A percentile compares a stretch with the other conserved stretches of the same genome.
Conservation (phyloP, 2,797 vertebrate genomes). For the Cuniculus paca region DNA sequence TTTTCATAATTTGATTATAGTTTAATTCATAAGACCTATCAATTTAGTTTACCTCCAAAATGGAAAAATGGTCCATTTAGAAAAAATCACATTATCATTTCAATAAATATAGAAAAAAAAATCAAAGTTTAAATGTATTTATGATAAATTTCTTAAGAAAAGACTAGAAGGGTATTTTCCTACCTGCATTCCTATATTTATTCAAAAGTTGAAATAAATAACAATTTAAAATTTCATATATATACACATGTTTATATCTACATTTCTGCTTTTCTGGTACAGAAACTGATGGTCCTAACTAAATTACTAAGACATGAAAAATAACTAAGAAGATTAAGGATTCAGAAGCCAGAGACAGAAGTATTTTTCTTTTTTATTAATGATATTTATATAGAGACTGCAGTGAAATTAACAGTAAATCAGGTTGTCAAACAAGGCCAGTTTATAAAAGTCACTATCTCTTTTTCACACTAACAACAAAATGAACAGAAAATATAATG, state of each 20-base stretch:
- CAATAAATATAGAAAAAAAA: conserved; percentile 6
- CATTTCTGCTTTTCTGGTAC: neutral
- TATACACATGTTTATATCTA: neutral
- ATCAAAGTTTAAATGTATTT: neutral
- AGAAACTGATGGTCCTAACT: neutral
- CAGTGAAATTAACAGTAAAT: conserved; percentile 2
- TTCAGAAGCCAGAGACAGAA: neutral
- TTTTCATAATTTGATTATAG: neutral
- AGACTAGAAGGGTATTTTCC: neutral
- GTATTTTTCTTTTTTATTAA: neutral
- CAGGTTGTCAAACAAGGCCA: neutral
- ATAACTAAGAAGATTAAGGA: neutral
- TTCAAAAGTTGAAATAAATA: conserved; percentile 11
- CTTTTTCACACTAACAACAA: neutral
- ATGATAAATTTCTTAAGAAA: conserved; percentile 43
- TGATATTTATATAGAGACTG: neutral
- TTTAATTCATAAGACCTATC: neutral
- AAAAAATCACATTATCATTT: neutral
- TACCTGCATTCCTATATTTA: neutral
- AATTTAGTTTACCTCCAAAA: neutral
- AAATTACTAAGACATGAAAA: neutral
- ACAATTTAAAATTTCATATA: conserved; percentile 4
- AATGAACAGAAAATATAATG: neutral
- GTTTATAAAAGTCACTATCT: neutral
- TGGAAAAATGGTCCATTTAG: neutral